phyloP scores from a whole-genome alignment of 2,888 invertebrate genomes.

The Archaeoteleia sp. region DNA sequence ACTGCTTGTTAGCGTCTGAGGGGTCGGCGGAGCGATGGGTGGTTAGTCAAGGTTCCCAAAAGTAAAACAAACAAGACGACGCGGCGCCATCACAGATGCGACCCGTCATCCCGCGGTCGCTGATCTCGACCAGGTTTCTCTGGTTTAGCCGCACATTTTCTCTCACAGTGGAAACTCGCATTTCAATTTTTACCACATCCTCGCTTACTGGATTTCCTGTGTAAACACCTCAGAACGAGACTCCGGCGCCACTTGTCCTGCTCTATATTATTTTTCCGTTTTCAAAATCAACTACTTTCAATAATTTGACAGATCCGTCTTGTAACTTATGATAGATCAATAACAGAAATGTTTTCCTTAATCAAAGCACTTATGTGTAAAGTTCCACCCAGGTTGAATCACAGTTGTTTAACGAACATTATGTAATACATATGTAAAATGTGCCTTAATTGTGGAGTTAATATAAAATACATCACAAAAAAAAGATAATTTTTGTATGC shows the following conservation, averaged over 20 bases:
- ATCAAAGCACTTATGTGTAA: too few relatives aligned
- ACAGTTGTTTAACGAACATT: too few relatives aligned
- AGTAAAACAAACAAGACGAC: conserved; percentile 73
- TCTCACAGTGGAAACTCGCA: conserved; percentile 47
- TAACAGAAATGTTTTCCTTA: too few relatives aligned
- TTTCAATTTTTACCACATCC: conserved; percentile 65
- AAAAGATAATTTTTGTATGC: too few relatives aligned
- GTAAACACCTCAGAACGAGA: conserved; percentile 65
- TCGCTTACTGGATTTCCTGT: conserved; percentile 65
- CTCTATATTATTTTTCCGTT: conserved; percentile 42
- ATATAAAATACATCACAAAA: too few relatives aligned
- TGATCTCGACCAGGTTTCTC: conserved; percentile 45
- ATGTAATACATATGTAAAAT: too few relatives aligned
- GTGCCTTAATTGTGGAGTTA: too few relatives aligned
- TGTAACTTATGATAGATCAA: too few relatives aligned
- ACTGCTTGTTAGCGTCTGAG: conserved; percentile 62
- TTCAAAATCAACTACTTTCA: not conserved
- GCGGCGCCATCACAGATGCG: conserved; percentile 74
- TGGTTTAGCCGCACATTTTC: conserved; percentile 33
- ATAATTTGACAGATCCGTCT: too few relatives aligned
- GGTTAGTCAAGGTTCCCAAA: conserved; percentile 39
- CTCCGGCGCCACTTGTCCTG: conserved; percentile 67
- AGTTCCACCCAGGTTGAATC: too few relatives aligned
- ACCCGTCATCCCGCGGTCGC: conserved; percentile 65
- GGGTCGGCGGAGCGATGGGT: conserved; percentile 9